Conservation (phyloP, 2,113 vertebrate species). For the Irena cyanogastra region DNA sequence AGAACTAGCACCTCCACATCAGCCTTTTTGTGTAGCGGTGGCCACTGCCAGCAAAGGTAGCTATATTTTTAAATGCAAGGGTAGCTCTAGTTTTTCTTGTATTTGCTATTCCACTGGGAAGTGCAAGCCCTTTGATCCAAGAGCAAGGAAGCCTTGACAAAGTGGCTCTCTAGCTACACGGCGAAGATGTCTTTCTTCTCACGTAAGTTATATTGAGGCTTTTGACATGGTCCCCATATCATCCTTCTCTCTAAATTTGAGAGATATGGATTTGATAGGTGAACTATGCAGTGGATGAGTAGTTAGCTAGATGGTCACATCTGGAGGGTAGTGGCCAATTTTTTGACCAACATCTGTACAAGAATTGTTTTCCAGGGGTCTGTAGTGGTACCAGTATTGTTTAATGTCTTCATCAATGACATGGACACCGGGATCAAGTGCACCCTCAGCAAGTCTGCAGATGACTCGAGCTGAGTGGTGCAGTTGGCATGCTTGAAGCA, state of each 20-base stretch:
- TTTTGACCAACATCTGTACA: neutral
- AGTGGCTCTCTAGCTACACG: neutral
- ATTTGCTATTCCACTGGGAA: neutral
- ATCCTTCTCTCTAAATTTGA: neutral
- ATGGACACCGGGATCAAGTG: rapidly evolving
- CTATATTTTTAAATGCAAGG: neutral
- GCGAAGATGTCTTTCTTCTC: neutral
- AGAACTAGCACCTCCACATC: neutral
- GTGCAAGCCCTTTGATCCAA: neutral
- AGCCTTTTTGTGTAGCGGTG: rapidly evolving
- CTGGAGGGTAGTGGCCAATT: neutral
- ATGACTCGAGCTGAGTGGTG: neutral
- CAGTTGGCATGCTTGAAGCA: neutral
- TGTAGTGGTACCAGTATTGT: neutral
- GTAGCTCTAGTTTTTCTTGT: neutral
- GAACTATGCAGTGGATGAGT: neutral
- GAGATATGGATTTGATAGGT: neutral
- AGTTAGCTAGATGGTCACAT: neutral
- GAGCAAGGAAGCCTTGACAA: neutral
- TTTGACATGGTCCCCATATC: neutral
- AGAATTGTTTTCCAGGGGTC: neutral
- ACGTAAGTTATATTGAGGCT: neutral
- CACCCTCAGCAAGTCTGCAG: neutral
- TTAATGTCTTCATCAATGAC: neutral
- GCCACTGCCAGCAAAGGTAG: neutral